phyloP scores from a whole-genome alignment of 2,797 vertebrate species.

The Anabacerthia variegaticeps region DNA sequence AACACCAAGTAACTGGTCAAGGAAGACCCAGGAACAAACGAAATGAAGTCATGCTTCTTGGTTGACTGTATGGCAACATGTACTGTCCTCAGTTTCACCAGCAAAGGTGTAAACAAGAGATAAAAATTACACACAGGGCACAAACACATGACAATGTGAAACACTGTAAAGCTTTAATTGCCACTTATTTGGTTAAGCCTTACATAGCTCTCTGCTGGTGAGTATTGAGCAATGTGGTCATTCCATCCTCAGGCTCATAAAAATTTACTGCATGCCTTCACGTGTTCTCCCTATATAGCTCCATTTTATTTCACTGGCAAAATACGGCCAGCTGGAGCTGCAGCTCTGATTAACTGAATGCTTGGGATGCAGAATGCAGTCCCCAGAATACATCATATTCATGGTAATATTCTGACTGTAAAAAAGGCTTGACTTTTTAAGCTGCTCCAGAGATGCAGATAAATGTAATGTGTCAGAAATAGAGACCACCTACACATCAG shows the following conservation, averaged over 20 bases:
- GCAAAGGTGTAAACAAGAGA: neutral
- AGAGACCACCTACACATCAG: constrained; percentile 60
- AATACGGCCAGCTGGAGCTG: constrained; percentile 54
- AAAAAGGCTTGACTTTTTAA: constrained; percentile 45
- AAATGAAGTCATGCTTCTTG: neutral
- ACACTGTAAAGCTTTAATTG: constrained; percentile 28
- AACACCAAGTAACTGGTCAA: neutral
- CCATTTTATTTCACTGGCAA: constrained; percentile 26
- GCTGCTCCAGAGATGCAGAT: constrained; percentile 58
- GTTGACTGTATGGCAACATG: neutral
- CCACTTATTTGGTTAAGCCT: neutral
- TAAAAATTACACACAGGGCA: neutral
- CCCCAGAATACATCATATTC: constrained; percentile 54
- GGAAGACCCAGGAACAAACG: neutral
- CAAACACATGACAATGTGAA: neutral
- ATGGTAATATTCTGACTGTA: constrained; percentile 33
- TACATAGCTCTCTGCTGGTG: constrained; percentile 14
- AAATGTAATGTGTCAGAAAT: constrained; percentile 64
- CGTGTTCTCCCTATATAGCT: constrained; percentile 48
- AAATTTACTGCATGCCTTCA: constrained; percentile 48
- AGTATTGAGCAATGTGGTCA: constrained; percentile 51
- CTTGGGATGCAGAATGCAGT: constrained; percentile 37
- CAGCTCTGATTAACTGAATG: constrained; percentile 54
- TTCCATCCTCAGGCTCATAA: constrained; percentile 35
- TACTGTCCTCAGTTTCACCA: neutral